These are phyloP conservation scores for Tragelaphus strepsiceros DNA, from an alignment of 2,113 vertebrate species.

Conservation along the genomic window DNA sequence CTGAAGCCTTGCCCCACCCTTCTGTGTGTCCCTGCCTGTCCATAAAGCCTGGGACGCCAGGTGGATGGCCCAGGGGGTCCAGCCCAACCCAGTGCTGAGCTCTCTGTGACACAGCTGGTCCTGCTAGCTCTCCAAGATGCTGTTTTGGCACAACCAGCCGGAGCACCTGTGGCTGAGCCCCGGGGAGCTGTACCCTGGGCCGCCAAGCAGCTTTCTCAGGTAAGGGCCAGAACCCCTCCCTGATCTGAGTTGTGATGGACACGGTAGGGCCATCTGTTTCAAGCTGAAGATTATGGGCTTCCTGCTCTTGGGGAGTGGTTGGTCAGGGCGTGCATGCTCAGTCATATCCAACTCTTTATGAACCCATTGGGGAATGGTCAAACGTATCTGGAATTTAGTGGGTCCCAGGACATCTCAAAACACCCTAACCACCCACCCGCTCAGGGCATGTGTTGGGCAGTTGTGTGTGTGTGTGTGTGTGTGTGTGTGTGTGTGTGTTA, in stretches of 20 bases:
- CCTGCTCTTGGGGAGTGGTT: background rate
- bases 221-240: background rate
- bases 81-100: background rate
- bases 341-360: background rate
- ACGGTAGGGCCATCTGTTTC: background rate
- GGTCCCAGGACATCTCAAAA: background rate
- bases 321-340: background rate
- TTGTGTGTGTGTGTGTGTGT: background rate
- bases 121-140: constrained; percentile 36
- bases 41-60: background rate
- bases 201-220: constrained; percentile 60
- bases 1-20: background rate
- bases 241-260: background rate
- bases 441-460: background rate
- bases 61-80: background rate
- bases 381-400: background rate
- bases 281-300: background rate
- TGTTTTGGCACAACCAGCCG: constrained; percentile 72
- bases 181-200: constrained; percentile 49
- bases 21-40: background rate
- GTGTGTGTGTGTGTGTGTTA: no score
- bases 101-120: background rate
- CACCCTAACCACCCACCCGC: background rate
- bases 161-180: constrained; percentile 69
- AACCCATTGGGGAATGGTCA: background rate